A percentile compares a stretch with the other conserved stretches of the same genome.
phyloP scores from a whole-genome alignment of 2,888 invertebrate species.

The Myopa testacea region DNA sequence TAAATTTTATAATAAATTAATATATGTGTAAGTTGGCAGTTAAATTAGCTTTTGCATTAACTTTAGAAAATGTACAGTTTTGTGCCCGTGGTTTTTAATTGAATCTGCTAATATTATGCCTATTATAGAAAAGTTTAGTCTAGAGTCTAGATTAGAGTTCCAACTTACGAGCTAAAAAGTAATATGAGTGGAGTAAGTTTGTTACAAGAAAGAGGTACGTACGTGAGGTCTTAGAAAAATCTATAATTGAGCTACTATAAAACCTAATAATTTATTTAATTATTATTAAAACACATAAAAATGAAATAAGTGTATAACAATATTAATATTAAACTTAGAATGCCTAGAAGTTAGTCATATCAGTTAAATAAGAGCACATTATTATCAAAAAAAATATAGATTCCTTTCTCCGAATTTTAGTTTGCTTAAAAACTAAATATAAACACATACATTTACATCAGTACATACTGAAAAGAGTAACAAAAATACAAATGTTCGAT shows the following conservation, averaged over 20 bases:
- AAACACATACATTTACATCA: background rate
- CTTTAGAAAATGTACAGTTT: background rate
- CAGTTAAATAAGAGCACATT: too few species aligned
- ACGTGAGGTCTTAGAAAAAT: background rate
- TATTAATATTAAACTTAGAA: too few species aligned
- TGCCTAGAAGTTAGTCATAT: too few species aligned
- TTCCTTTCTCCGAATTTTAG: too few species aligned
- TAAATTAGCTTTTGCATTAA: background rate
- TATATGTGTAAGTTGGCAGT: background rate
- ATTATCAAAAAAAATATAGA: too few species aligned
- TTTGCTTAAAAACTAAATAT: too few species aligned
- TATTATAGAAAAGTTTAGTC: background rate
- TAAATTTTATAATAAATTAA: too few species aligned
- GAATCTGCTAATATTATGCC: too few species aligned
- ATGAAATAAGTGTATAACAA: too few species aligned
- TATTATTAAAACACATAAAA: too few species aligned
- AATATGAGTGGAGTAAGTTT: conserved; percentile 23
- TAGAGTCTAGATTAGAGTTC: background rate
- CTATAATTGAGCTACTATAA: background rate
- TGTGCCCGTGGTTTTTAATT: background rate
- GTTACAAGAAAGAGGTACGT: conserved; percentile 28
- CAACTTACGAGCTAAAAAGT: conserved; percentile 14
- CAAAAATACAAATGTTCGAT: background rate
- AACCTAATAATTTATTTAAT: too few species aligned
- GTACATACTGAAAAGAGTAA: too few species aligned